Evolutionary conservation across 2,797 vertebrate genomes (phyloP).

Genomic region (Threskiornis aethiopicus): DNA sequence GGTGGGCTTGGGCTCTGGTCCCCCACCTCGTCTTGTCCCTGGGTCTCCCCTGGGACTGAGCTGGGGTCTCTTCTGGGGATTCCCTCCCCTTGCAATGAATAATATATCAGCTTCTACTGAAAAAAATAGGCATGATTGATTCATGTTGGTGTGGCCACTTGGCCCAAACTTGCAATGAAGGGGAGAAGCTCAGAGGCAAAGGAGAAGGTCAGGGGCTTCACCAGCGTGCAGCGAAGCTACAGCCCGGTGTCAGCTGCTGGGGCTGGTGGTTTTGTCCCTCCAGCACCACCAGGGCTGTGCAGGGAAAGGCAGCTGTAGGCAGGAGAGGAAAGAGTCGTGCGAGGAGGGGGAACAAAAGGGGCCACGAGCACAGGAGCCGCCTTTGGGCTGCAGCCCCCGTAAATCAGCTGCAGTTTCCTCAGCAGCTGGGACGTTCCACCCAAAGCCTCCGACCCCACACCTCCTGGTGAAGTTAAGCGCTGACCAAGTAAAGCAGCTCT

Average conservation of each 20-base stretch:
- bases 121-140: neutral
- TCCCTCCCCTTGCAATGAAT: neutral
- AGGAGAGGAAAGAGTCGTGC: neutral
- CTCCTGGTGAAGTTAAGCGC: neutral
- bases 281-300: neutral
- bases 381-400: neutral
- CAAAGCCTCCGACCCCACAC: neutral
- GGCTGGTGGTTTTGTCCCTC: neutral
- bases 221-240: neutral
- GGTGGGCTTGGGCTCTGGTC: neutral
- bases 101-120: neutral
- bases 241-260: neutral
- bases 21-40: neutral
- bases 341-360: neutral
- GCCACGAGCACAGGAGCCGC: rapidly evolving
- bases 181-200: no score
- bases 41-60: neutral
- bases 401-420: neutral
- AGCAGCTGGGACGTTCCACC: neutral
- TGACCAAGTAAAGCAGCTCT: neutral
- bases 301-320: neutral
- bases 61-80: neutral
- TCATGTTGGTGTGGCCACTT: neutral
- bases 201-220: neutral
- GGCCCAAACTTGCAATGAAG: neutral